A percentile compares a stretch with the other conserved stretches of the same genome.
phyloP scores from a whole-genome alignment of 2,888 invertebrate species.

The Drosophila fulvimacula region DNA sequence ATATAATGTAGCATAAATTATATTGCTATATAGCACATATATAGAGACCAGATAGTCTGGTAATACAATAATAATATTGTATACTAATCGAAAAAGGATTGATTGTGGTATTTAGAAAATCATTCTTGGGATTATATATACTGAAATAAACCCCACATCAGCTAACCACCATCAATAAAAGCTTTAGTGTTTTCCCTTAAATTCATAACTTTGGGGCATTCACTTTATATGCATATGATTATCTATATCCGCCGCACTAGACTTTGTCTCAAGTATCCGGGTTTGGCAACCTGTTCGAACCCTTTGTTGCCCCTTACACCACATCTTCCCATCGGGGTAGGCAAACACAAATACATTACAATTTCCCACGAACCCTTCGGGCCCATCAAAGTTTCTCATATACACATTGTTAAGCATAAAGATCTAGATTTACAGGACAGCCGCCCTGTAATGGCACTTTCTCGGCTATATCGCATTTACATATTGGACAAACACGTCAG shows the following conservation, averaged over 20 bases:
- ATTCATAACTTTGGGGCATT: neutral
- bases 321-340: constrained; percentile 1
- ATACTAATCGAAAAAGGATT: too few species aligned
- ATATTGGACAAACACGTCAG: constrained; percentile 27
- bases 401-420: constrained; percentile 47
- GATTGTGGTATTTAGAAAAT: neutral
- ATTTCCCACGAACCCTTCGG: constrained; percentile 63
- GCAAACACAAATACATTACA: constrained; percentile 33
- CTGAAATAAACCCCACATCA: neutral
- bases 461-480: constrained; percentile 50
- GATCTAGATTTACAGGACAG: constrained; percentile 55
- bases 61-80: too few species aligned
- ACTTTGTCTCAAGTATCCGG: constrained; percentile 23
- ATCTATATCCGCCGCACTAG: neutral
- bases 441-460: constrained; percentile 46
- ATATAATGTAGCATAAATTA: too few species aligned
- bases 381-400: constrained; percentile 16
- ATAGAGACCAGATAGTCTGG: too few species aligned
- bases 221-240: constrained; percentile 4
- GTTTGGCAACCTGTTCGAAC: constrained; percentile 42
- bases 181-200: neutral
- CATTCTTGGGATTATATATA: neutral
- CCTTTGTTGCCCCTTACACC: constrained; percentile 7
- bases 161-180: neutral
- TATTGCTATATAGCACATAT: too few species aligned